Percentiles rank a stretch among this genome's conserved stretches.
phyloP scores from a whole-genome alignment of 2,797 vertebrate genomes.

The Vultur gryphus region DNA sequence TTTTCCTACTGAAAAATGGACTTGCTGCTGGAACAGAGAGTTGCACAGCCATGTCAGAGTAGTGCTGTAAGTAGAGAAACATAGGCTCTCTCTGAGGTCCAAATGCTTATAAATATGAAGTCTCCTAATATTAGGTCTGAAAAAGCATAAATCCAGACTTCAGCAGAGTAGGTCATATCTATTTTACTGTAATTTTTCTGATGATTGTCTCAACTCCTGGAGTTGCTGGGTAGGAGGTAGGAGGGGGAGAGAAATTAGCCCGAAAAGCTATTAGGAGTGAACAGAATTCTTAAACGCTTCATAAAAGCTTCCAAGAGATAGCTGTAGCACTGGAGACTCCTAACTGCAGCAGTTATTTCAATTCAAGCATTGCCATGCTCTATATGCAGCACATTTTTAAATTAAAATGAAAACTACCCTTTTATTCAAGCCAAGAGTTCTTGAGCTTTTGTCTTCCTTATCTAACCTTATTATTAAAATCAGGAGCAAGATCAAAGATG shows the following conservation, averaged over 20 bases:
- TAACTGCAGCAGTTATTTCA: neutral
- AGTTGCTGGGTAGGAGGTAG: neutral
- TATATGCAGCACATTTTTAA: neutral
- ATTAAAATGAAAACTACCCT: neutral
- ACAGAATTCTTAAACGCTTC: neutral
- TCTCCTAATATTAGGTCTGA: neutral
- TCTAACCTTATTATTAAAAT: no score
- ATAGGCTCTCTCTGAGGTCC: neutral
- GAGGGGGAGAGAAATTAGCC: neutral
- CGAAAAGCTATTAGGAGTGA: neutral
- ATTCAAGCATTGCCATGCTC: neutral
- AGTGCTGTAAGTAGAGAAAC: neutral
- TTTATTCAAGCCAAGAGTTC: neutral
- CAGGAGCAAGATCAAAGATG: neutral
- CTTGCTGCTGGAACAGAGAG: neutral
- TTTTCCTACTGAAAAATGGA: neutral
- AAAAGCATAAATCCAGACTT: neutral
- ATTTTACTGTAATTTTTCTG: neutral
- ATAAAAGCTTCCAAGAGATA: neutral
- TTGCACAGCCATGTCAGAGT: neutral
- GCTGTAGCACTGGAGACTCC: neutral
- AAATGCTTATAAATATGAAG: neutral
- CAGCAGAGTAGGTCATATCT: neutral
- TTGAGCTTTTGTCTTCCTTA: neutral
- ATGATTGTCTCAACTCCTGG: neutral